Evolutionary conservation across 2,888 invertebrate species (phyloP).

Genomic region (Hypsopygia costalis): DNA sequence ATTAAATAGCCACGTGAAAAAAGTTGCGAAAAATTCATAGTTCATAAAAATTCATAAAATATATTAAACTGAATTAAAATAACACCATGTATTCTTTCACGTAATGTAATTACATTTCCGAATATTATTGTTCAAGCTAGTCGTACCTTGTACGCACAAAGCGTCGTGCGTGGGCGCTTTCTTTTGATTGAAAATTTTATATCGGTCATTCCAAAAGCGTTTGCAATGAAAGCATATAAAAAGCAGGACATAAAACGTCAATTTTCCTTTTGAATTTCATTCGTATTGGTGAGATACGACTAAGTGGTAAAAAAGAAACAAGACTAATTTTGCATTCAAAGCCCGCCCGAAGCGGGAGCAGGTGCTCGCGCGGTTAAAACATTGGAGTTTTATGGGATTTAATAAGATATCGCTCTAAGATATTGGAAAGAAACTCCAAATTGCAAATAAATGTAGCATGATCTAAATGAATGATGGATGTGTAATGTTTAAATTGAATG

Average conservation of each 20-base stretch:
- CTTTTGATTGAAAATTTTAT: slow-evolving; percentile 6
- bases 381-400: slow-evolving; percentile 77
- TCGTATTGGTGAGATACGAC: slow-evolving; percentile 59
- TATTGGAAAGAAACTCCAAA: slow-evolving; percentile 60
- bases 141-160: background rate
- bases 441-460: slow-evolving; percentile 37
- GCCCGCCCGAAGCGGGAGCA: slow-evolving; percentile 63
- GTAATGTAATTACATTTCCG: background rate
- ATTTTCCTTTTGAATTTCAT: slow-evolving; percentile 65
- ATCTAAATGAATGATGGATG: slow-evolving; percentile 18
- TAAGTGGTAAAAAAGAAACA: slow-evolving; percentile 79
- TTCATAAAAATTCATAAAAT: no score
- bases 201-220: slow-evolving; percentile 8
- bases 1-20: no score
- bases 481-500: slow-evolving; percentile 18
- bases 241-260: slow-evolving; percentile 52
- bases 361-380: slow-evolving; percentile 73
- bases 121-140: background rate
- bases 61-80: no score
- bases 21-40: no score
- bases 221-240: slow-evolving; percentile 27
- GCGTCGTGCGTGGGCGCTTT: background rate
- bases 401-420: slow-evolving; percentile 69
- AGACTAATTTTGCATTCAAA: slow-evolving; percentile 77
- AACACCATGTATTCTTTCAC: background rate